phyloP scores from a whole-genome alignment of 2,113 vertebrate genomes.

The Pseudolaguvia tuberculata region DNA sequence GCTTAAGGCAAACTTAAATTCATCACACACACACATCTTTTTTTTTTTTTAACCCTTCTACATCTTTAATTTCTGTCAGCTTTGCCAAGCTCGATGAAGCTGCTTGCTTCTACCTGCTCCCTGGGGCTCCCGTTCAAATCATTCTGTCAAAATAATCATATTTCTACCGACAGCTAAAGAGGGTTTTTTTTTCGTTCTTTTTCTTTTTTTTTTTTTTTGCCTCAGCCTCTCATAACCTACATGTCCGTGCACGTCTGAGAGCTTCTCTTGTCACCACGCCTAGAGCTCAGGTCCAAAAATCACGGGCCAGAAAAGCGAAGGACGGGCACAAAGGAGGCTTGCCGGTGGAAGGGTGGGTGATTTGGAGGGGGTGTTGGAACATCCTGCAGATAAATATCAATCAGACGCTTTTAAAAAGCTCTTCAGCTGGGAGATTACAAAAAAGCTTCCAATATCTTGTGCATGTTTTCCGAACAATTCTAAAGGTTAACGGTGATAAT shows the following conservation, averaged over 20 bases:
- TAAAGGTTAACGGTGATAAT: too few species aligned
- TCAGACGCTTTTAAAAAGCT: conserved; percentile 14
- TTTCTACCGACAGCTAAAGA: conserved; percentile 59
- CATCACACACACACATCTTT: background rate
- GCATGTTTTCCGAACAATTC: background rate
- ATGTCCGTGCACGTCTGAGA: conserved; percentile 66
- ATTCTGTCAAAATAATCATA: conserved; percentile 58
- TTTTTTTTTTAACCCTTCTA: background rate
- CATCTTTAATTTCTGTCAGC: conserved; percentile 21
- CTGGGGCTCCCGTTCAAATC: conserved; percentile 42
- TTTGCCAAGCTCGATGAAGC: conserved; percentile 27
- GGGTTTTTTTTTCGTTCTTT: conserved; percentile 32
- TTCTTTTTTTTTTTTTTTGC: conserved; percentile 43
- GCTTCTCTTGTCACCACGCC: conserved; percentile 71
- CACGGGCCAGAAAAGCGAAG: conserved; percentile 10
- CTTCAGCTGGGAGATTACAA: background rate
- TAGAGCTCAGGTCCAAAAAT: conserved; percentile 61
- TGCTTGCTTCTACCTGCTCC: conserved; percentile 49
- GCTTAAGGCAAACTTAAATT: conserved; percentile 5
- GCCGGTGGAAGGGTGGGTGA: background rate
- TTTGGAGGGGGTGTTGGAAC: background rate
- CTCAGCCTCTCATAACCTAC: conserved; percentile 48
- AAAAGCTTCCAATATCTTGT: background rate
- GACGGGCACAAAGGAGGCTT: conserved; percentile 9
- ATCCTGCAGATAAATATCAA: conserved; percentile 25